Percentiles rank a stretch among this genome's conserved stretches.
Evolutionary conservation across 2,888 invertebrate species (phyloP).

Genomic region (Bellardia bayeri): DNA sequence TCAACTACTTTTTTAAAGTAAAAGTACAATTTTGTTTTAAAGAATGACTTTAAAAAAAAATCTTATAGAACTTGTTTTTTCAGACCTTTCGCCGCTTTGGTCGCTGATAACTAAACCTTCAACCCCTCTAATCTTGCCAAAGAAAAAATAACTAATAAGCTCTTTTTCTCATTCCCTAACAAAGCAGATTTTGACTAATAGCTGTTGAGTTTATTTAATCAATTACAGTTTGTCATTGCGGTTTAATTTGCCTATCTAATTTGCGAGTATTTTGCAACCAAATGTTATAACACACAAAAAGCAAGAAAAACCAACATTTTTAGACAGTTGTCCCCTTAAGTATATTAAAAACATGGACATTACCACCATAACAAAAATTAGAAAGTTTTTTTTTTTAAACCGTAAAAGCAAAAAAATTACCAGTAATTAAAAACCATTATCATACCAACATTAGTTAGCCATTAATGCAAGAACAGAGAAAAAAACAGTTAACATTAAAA

Average conservation of each 20-base stretch:
- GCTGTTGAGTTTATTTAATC: conserved; percentile 9
- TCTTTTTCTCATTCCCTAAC: too few species aligned
- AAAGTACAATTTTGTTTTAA: too few species aligned
- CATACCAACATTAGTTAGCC: conserved; percentile 29
- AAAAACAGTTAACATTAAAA: neutral
- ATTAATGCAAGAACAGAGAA: neutral
- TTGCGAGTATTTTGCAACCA: neutral
- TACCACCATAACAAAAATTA: neutral
- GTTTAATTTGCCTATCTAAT: conserved; percentile 8
- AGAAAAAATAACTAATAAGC: too few species aligned
- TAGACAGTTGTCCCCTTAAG: conserved; percentile 36
- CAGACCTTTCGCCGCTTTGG: too few species aligned
- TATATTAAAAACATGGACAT: conserved; percentile 13
- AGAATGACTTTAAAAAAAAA: too few species aligned
- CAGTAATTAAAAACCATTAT: conserved; percentile 68
- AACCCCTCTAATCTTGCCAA: too few species aligned
- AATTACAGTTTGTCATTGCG: conserved; percentile 2
- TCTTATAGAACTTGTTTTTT: too few species aligned
- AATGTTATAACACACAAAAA: neutral
- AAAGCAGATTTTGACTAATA: too few species aligned
- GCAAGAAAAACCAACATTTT: conserved; percentile 13
- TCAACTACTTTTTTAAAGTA: too few species aligned
- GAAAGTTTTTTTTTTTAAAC: neutral
- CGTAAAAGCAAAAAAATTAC: conserved; percentile 38
- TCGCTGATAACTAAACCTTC: too few species aligned